Conservation (phyloP, 2,113 vertebrate genomes). For the Ochotona princeps region DNA sequence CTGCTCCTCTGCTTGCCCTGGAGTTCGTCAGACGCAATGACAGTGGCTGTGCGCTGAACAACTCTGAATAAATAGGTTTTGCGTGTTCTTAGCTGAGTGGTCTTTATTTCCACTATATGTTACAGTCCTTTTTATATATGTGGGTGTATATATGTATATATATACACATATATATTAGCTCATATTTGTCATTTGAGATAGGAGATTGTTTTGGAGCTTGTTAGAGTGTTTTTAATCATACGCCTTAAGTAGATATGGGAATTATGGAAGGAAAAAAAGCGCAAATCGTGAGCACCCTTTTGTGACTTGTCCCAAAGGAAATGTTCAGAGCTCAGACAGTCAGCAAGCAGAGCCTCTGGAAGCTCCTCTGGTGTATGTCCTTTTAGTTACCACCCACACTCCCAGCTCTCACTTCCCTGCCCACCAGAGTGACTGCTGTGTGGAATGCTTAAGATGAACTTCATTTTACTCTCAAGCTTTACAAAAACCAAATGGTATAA, state of each 20-base stretch:
- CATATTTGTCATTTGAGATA: neutral
- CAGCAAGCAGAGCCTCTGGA: neutral
- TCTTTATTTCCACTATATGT: constrained; percentile 22
- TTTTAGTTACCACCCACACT: neutral
- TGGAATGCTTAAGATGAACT: neutral
- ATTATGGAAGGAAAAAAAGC: neutral
- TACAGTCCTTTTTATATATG: neutral
- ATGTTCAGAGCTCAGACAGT: neutral
- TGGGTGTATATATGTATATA: too few relatives aligned
- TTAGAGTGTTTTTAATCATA: neutral
- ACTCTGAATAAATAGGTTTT: neutral
- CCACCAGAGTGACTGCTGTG: neutral
- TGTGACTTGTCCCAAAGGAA: neutral
- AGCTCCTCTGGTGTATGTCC: too few relatives aligned
- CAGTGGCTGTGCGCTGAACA: neutral
- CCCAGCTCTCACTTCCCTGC: neutral
- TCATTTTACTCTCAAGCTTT: constrained; percentile 1
- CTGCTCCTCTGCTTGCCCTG: neutral
- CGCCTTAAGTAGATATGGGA: neutral
- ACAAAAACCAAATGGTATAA: neutral
- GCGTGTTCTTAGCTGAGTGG: neutral
- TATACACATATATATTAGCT: neutral
- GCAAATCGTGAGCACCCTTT: neutral
- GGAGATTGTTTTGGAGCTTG: neutral
- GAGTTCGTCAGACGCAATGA: neutral